Conservation (phyloP, 2,797 vertebrate genomes). For the Hydrocynus forskahlii region DNA sequence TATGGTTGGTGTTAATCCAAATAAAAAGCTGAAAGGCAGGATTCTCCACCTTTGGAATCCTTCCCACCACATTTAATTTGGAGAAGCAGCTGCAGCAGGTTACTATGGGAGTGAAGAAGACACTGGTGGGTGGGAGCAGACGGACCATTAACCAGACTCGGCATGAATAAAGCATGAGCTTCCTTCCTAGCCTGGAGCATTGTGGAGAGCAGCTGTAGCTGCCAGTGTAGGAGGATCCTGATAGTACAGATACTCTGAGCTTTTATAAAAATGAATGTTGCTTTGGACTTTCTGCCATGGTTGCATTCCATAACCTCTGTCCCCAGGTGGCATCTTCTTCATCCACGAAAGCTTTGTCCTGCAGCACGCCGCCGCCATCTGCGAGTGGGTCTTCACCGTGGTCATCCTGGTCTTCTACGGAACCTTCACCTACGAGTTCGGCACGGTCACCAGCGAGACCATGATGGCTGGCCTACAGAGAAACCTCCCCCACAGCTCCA, state of each 20-base stretch:
- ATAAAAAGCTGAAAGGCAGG: too few relatives aligned
- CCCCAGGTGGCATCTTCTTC: constrained; percentile 89
- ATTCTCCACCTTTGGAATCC: too few relatives aligned
- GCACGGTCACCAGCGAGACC: constrained; percentile 91
- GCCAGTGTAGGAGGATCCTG: neutral
- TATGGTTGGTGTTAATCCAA: too few relatives aligned
- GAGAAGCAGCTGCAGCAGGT: neutral
- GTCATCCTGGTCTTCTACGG: constrained; percentile 95
- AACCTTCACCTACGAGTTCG: constrained; percentile 97
- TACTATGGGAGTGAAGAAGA: neutral
- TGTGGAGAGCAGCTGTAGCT: neutral
- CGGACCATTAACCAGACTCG: neutral
- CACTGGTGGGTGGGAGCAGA: neutral
- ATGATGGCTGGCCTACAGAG: constrained; percentile 87
- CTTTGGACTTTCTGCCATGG: neutral
- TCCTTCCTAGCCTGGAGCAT: neutral
- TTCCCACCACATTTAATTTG: neutral
- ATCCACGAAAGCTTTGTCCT: constrained; percentile 91
- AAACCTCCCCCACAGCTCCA: constrained; percentile 68
- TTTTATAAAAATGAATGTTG: neutral
- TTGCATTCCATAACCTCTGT: constrained; percentile 39
- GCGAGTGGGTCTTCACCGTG: constrained; percentile 96
- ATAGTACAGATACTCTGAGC: neutral
- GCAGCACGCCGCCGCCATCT: constrained; percentile 93
- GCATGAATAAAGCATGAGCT: constrained; percentile 1